Base-by-base conservation (phyloP, 1,140 invertebrate genomes). In the Zaprionus africanus region DNA sequence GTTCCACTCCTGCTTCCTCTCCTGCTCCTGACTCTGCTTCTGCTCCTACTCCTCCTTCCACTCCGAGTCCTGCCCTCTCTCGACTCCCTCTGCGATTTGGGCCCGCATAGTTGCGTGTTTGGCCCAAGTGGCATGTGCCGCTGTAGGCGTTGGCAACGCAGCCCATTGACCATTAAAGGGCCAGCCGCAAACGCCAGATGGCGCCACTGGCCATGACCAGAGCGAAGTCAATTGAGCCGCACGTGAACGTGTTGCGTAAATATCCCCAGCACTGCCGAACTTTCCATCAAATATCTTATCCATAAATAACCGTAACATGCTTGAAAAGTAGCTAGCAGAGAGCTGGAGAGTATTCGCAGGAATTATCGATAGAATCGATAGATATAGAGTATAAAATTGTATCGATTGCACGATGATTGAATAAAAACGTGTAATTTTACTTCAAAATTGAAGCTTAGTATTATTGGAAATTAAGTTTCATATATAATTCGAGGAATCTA, bases 171-270 rank as follows among this genome's bases (percentile, higher is more conserved):
- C 61, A 76, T 70, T 61, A 78, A 31, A 11, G 58, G 69, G 71
- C 15, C 65, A 79, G 57, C 78, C 77, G 34, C 80, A 65, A 46
- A 54, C 46, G 78, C 69, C 82, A 85, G 82, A 71, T 85, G 76
- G 67, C 76, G 53, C 43, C 60, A 68, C 60, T 54, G 51, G 58
- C 12, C 58, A 60, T 13, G 36, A 67, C 31, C 51, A 43, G 22
- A 31, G 49, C 11, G 43, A 34, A 82, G 81, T 82, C 76, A 79
- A 83, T 83, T 79, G 79, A 83, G 76, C 76, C 38, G 24, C 61
- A 66, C 78, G 78, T 82, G 79, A 79, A 78, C 76, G 68, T 70
- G 66, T 62, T 61, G 60, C 38, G 34, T 34, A 34, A 34, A 34
- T 34, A 11, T 34, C 31, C 9, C 9, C 2, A 34, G 11, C 31